Evolutionary conservation across 2,888 invertebrate species (phyloP).

Genomic region (Trissolcus japonicus): DNA sequence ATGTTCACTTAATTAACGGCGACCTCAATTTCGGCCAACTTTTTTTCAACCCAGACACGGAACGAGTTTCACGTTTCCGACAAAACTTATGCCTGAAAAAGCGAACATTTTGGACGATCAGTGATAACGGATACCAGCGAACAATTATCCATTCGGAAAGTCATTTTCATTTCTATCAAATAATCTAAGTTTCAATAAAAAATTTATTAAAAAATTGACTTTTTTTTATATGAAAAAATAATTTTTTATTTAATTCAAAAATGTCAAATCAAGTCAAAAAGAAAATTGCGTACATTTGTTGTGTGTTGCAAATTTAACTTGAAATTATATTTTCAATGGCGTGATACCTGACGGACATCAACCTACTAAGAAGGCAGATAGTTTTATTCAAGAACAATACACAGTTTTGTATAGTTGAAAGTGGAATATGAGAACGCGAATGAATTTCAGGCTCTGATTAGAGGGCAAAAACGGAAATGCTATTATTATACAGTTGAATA

Average conservation of each 20-base stretch:
- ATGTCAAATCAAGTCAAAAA: too few relatives aligned
- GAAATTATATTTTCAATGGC: constrained; percentile 62
- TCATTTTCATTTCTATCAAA: not conserved
- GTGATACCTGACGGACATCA: constrained; percentile 69
- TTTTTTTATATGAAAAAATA: too few relatives aligned
- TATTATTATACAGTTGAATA: constrained; percentile 15
- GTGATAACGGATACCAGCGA: constrained; percentile 16
- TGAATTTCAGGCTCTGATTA: constrained; percentile 36
- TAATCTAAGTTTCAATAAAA: too few relatives aligned
- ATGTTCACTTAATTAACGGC: constrained; percentile 53
- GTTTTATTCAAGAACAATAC: constrained; percentile 63
- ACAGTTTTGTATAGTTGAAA: constrained; percentile 41
- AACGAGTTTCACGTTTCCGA: constrained; percentile 43
- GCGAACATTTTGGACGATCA: constrained; percentile 12
- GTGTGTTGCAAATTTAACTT: constrained; percentile 27
- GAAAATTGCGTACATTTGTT: not conserved
- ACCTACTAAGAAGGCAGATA: constrained; percentile 65
- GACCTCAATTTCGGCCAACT: constrained; percentile 44
- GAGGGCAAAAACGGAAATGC: constrained; percentile 8
- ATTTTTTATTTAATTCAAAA: too few relatives aligned
- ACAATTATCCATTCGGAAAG: not conserved
- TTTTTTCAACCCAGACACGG: constrained; percentile 38
- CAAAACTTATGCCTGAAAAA: constrained; percentile 23
- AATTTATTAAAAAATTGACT: too few relatives aligned
- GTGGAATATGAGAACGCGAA: constrained; percentile 52